Evolutionary conservation across 2,113 vertebrate genomes (phyloP).

Genomic region (Atrichornis clamosus): DNA sequence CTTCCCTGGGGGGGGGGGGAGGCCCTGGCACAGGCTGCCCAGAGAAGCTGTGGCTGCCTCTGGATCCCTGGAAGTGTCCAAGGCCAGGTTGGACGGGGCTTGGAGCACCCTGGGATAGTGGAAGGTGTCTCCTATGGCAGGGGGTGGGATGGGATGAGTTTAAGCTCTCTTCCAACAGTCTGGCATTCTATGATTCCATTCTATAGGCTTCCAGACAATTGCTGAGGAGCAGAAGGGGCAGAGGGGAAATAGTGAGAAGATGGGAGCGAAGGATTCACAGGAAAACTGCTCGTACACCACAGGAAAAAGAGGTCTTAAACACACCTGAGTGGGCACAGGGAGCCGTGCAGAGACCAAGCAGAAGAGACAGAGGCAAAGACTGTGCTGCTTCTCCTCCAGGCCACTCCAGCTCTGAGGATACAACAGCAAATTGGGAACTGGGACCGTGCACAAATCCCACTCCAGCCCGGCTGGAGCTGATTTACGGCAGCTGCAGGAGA

Average conservation of each 20-base stretch:
- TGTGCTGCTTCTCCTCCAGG: rapidly evolving
- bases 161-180: not conserved
- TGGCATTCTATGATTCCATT: not conserved
- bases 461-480: not conserved
- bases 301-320: rapidly evolving
- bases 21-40: not conserved
- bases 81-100: rapidly evolving
- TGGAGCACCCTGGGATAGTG: not conserved
- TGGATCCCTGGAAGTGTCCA: not conserved
- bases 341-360: not conserved
- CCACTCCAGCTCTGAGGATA: not conserved
- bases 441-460: not conserved
- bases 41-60: not conserved
- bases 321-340: not conserved
- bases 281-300: rapidly evolving
- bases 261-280: not conserved
- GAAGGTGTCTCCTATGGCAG: not conserved
- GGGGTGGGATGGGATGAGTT: no score
- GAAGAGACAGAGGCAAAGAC: not conserved
- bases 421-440: not conserved
- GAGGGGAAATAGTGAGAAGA: not conserved
- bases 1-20: not conserved
- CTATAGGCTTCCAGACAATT: not conserved
- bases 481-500: conserved; percentile 40
- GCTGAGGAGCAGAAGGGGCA: not conserved